Base-by-base conservation (phyloP, 2,888 invertebrate genomes). In the Glomeris marginata region DNA sequence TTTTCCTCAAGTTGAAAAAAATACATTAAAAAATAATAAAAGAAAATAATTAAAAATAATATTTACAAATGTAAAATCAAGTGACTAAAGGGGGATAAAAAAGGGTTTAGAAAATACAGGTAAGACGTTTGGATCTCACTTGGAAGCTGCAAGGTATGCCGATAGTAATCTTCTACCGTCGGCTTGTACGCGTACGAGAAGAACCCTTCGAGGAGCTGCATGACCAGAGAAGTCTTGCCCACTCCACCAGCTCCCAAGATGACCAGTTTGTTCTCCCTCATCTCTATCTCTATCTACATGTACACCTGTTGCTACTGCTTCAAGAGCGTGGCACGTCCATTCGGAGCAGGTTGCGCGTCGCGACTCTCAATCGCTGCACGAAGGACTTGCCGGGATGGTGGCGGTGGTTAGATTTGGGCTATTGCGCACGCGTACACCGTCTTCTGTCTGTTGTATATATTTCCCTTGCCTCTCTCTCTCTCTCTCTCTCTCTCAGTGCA, bases 241-340 rank as follows among this genome's bases (percentile, higher is more conserved):
- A 59, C 59, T 10, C 57, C 58, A 8, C 59, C 59, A n/a, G 56
- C 56, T 11, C 59, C 59, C 33, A 59, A 51, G 13, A 59, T 56
- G 11, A 58, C 58, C 15, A 58, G 41, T 42, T 56, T 58, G 46
- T 57, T 53, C 33, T 53, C 53, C 35, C 49, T 40, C 53, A 53
- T 53, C 10, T 37, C 40, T 45, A 18, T 10, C 21, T 45, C 36
- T 46, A 8, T 28, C 28, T 5, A 28, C 3, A 28, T 5, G 28
- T 28, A 28, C 28, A 28, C 28, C 28, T 28, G 28, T 28, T 28
- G 28, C 28, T 28, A 3, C 8, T 3, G 3, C 4, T 8, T 28
- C 28, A 28, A 8, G 28, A 28, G 28, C 28, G 8, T 28, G 28
- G 28, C 28, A 28, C 28, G 28, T 28, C 28, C 28, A 28, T 28